A percentile compares a stretch with the other conserved stretches of the same genome.
Evolutionary conservation across 2,113 vertebrate species (phyloP).

Genomic region (Pteropus alecto): DNA sequence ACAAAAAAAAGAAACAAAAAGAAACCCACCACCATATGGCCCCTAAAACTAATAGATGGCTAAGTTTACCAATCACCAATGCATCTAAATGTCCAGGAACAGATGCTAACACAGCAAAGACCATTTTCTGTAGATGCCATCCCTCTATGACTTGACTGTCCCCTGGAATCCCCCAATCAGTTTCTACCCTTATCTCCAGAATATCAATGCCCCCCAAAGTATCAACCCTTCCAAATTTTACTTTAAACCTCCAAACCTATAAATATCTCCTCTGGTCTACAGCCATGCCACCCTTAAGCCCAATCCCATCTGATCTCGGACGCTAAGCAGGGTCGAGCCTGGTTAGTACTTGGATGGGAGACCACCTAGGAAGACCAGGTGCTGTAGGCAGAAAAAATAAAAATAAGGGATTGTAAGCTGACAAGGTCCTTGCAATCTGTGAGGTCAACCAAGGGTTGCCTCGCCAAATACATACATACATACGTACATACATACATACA

Average conservation of each 20-base stretch:
- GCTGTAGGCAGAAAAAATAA: too few relatives aligned
- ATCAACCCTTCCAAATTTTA: not conserved
- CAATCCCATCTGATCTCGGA: too few relatives aligned
- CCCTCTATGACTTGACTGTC: not conserved
- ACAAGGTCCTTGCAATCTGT: too few relatives aligned
- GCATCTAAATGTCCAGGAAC: not conserved
- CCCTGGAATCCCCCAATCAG: not conserved
- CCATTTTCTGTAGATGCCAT: not conserved
- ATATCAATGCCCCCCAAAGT: not conserved
- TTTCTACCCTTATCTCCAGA: not conserved
- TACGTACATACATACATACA: too few relatives aligned
- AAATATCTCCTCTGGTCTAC: not conserved
- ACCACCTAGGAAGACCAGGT: too few relatives aligned
- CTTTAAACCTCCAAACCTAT: conserved; percentile 9
- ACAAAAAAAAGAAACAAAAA: not conserved
- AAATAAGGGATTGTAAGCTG: too few relatives aligned
- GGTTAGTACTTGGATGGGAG: too few relatives aligned
- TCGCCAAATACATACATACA: too few relatives aligned
- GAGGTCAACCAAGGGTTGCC: too few relatives aligned
- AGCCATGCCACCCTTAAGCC: too few relatives aligned
- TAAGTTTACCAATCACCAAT: not conserved
- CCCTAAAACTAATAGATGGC: not conserved
- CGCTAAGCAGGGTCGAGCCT: too few relatives aligned
- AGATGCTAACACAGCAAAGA: not conserved
- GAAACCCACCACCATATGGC: not conserved